Evolutionary conservation across 2,797 vertebrate species (phyloP).

Genomic region (Cygnus olor): DNA sequence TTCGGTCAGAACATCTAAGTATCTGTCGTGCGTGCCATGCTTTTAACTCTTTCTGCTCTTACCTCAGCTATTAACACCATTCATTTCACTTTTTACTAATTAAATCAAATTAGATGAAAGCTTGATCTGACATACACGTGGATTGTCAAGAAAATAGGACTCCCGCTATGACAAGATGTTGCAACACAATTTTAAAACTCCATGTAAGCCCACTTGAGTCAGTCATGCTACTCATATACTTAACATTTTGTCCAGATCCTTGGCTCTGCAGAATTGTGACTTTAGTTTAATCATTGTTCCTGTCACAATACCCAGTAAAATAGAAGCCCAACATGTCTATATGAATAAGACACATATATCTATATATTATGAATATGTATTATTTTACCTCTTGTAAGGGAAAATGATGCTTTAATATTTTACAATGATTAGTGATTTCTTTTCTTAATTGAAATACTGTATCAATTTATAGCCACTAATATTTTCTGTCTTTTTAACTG

Average conservation of each 20-base stretch:
- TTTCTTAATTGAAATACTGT: constrained; percentile 32
- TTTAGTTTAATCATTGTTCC: neutral
- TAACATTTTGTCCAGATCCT: neutral
- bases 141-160: constrained; percentile 12
- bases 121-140: neutral
- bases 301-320: neutral
- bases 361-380: neutral
- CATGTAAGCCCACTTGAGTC: neutral
- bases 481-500: neutral
- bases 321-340: neutral
- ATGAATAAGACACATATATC: neutral
- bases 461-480: constrained; percentile 13
- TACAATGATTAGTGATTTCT: constrained; percentile 2
- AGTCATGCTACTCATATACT: neutral
- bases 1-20: neutral
- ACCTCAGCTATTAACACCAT: neutral
- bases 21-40: neutral
- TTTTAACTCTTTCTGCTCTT: constrained; percentile 4
- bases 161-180: neutral
- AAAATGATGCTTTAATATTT: constrained; percentile 40
- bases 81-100: constrained; percentile 12
- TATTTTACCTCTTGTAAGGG: neutral
- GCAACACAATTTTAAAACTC: neutral
- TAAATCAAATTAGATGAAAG: constrained; percentile 8
- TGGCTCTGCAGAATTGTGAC: neutral